These are phyloP conservation scores for Gonocerus acuteangulatus DNA, from an alignment of 2,888 invertebrate species.

Conservation along the genomic window DNA sequence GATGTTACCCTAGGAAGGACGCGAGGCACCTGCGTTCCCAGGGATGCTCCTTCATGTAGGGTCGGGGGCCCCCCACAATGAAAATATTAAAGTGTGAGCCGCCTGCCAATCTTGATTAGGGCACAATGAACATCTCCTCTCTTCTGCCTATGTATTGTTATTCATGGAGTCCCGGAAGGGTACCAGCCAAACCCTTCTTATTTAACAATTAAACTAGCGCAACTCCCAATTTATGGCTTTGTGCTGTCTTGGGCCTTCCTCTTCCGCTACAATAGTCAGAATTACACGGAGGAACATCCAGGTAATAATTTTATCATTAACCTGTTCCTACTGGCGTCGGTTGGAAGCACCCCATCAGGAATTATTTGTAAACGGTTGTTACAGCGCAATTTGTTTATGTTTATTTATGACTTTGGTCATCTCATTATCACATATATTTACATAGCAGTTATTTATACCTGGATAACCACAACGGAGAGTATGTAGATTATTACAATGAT, in stretches of 20 bases:
- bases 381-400: too few relatives aligned
- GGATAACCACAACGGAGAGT: too few relatives aligned
- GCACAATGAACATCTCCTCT: slow-evolving; percentile 31
- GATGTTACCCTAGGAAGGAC: slow-evolving; percentile 3
- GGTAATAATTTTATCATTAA: slow-evolving; percentile 21
- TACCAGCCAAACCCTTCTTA: slow-evolving; percentile 26
- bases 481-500: too few relatives aligned
- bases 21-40: slow-evolving; percentile 23
- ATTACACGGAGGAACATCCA: slow-evolving; percentile 12
- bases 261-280: background rate
- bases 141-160: slow-evolving; percentile 28
- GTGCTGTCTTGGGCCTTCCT: too few relatives aligned
- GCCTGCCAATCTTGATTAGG: slow-evolving; percentile 36
- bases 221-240: background rate
- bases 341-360: background rate
- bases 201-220: slow-evolving; percentile 32
- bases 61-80: slow-evolving; percentile 26
- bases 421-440: too few relatives aligned
- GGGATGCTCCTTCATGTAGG: background rate
- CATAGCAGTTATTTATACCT: too few relatives aligned
- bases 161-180: slow-evolving; percentile 28
- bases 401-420: too few relatives aligned
- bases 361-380: too few relatives aligned
- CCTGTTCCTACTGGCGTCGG: slow-evolving; percentile 1
- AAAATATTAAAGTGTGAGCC: slow-evolving; percentile 34